Percentiles rank a stretch among this genome's conserved stretches.
Conservation (phyloP, 2,113 vertebrate species). For the Oreocharis arfaki region DNA sequence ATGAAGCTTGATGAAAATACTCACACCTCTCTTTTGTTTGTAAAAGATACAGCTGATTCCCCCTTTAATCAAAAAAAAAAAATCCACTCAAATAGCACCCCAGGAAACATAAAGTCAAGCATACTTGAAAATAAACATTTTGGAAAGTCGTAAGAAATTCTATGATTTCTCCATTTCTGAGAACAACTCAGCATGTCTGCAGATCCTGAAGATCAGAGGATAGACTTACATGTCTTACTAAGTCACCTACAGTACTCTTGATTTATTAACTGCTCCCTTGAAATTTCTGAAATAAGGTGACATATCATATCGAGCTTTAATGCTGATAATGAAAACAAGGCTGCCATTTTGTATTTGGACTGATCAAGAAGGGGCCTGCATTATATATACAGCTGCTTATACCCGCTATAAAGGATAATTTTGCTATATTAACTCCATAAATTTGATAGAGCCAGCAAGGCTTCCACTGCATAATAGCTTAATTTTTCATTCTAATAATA, state of each 20-base stretch:
- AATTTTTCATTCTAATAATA: slow-evolving; percentile 80
- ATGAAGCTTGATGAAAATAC: background rate
- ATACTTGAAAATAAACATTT: background rate
- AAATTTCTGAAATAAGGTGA: background rate
- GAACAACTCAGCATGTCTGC: background rate
- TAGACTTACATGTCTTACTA: background rate
- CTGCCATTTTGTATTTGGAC: slow-evolving; percentile 60
- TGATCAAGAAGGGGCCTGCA: slow-evolving; percentile 13
- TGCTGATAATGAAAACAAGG: background rate
- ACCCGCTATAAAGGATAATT: slow-evolving; percentile 66
- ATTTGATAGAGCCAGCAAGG: slow-evolving; percentile 69
- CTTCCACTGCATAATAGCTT: slow-evolving; percentile 69
- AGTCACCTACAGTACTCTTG: background rate
- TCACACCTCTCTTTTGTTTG: background rate
- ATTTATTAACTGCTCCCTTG: background rate
- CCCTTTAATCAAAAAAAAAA: background rate
- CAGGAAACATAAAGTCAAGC: background rate
- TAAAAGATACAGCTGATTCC: background rate
- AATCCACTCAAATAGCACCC: background rate
- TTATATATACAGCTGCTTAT: slow-evolving; percentile 59
- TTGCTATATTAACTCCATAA: slow-evolving; percentile 72
- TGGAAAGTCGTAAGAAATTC: background rate
- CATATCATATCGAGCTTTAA: background rate
- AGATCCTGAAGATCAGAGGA: background rate
- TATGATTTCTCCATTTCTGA: background rate